Evolutionary conservation across 2,113 vertebrate genomes (phyloP).

Genomic region (Procavia capensis): DNA sequence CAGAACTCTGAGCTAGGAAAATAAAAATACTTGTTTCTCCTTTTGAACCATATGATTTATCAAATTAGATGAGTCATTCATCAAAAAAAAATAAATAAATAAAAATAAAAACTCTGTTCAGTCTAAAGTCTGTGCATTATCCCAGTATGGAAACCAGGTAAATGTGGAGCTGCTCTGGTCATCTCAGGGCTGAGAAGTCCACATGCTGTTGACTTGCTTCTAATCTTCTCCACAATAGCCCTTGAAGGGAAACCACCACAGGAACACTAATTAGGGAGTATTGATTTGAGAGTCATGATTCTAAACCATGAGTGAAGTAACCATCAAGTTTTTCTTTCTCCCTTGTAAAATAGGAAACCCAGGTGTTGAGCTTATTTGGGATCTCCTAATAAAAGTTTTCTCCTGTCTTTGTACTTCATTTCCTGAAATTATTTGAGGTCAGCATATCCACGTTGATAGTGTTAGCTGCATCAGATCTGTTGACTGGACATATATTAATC

Average conservation of each 20-base stretch:
- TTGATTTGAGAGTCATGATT: neutral
- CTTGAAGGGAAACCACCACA: neutral
- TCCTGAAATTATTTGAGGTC: slow-evolving; percentile 4
- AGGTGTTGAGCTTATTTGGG: neutral
- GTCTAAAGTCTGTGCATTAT: neutral
- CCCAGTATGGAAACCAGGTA: neutral
- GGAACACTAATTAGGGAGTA: neutral
- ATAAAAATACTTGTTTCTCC: neutral
- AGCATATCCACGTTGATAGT: neutral
- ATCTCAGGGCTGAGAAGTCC: neutral
- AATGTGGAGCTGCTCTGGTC: neutral
- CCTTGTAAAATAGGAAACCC: neutral
- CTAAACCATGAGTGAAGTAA: neutral
- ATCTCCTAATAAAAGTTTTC: neutral
- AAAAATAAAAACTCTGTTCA: neutral
- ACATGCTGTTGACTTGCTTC: neutral
- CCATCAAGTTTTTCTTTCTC: neutral
- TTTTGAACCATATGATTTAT: neutral
- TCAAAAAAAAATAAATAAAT: neutral
- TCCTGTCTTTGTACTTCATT: neutral
- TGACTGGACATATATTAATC: neutral
- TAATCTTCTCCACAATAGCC: neutral
- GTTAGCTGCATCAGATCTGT: neutral
- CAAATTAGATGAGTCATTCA: slow-evolving; percentile 6
- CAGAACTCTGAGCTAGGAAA: neutral